Evolutionary conservation across 1,140 invertebrate species (phyloP), one percentile per base, ranked within the genome.

Genomic region (Apis florea): DNA sequence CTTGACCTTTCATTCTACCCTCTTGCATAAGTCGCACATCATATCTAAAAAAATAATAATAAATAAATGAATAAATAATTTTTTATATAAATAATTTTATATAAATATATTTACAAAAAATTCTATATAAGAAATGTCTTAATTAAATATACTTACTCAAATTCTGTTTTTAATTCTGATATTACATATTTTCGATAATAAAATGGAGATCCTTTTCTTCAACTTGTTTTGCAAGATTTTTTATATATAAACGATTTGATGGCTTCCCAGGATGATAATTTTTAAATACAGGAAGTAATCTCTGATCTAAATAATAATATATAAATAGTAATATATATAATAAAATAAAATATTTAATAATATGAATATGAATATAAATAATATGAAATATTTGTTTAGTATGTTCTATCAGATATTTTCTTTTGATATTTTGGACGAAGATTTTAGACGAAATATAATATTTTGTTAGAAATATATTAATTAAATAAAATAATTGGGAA

Each of bases 1-100:
- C 98, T 94, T 99, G 98, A 0, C 98, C 98, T 94, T 98, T 99
- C 98, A 99, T 99, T 90, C 98, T 95, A 0, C 98, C 98, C 92
- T 98, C 97, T 92, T 97, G 97, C 98, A 99, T 98, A 4, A 98
- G 94, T 86, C 96, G 95, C n/a, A 98, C 95, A 94, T 97, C 96
- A 94, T 97, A 98, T 80, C 92, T 93, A 49, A 47, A 89, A 89
- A 47, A 24, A 40, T 40, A 40, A n/a, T n/a, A 40, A 40, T 40
- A 40, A 40, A 40, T 40, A 69, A 79, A 82, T 21, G 24, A 26
- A 67, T 51, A 63, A 63, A 31, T 19, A 63, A 31, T 26, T 63
- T 63, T 9, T 83, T 63, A 79, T 76, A 40, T 74, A 49, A 19
- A 61, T 54, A 63, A n/a, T n/a, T 90, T 74, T 58, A n/a, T 49